Conservation (phyloP, 1,140 invertebrate species). For the Metaphire vulgaris region DNA sequence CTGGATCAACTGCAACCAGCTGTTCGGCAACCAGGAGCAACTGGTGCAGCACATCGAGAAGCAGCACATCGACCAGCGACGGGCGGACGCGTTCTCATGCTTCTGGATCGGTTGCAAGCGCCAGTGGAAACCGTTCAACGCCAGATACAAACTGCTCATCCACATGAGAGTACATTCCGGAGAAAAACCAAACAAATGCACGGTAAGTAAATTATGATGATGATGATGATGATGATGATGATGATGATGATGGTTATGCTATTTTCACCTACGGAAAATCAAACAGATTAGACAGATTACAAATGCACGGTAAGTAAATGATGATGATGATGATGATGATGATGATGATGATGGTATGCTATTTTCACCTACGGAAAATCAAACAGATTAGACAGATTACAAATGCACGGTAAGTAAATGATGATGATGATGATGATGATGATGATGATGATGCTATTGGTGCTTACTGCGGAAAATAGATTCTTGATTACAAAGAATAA, state of each 20-base stretch:
- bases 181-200: constrained; percentile 98
- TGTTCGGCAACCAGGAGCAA: constrained; percentile 78
- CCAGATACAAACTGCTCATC: constrained; percentile 98
- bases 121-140: constrained; percentile 97
- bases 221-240: constrained; percentile 2
- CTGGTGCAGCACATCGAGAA: constrained; percentile 87
- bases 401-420: no score
- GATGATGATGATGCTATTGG: constrained; percentile 6
- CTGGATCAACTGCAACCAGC: constrained; percentile 84
- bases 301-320: no score
- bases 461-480: no score
- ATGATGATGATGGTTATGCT: constrained; percentile 2
- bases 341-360: constrained; percentile 2
- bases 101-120: constrained; percentile 90
- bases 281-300: no score
- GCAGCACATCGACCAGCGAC: constrained; percentile 92
- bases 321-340: constrained; percentile 3
- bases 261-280: no score
- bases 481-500: no score
- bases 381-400: no score
- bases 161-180: constrained; percentile 97
- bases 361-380: no score
- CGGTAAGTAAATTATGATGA: constrained; percentile 60
- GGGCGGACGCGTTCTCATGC: constrained; percentile 75
- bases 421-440: constrained; percentile 11